Evolutionary conservation across 2,113 vertebrate genomes (phyloP).

Genomic region (Anser brachyrhynchus): DNA sequence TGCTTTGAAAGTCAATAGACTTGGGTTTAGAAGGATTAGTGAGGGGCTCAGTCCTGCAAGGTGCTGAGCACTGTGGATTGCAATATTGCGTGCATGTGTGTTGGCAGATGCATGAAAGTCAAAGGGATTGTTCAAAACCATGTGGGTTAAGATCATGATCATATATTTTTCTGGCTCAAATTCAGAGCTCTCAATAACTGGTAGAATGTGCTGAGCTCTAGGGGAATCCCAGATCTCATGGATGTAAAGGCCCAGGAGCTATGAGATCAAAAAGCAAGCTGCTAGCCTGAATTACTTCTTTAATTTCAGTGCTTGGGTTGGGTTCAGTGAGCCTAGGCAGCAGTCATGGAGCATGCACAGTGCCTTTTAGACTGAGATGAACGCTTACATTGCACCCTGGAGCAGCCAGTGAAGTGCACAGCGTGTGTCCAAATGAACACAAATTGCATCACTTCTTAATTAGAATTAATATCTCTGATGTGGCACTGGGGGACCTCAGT

Average conservation of each 20-base stretch:
- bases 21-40: conserved; percentile 45
- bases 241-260: neutral
- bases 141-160: neutral
- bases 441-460: conserved; percentile 3
- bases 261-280: neutral
- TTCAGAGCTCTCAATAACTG: neutral
- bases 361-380: neutral
- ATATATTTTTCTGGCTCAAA: neutral
- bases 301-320: neutral
- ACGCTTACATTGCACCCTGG: neutral
- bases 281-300: neutral
- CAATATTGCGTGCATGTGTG: neutral
- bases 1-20: conserved; percentile 60
- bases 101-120: neutral
- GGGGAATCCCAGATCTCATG: neutral
- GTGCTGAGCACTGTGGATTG: neutral
- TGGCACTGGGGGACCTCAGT: neutral
- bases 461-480: conserved; percentile 41
- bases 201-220: neutral
- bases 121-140: neutral
- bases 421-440: neutral
- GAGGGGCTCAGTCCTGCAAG: conserved; percentile 7
- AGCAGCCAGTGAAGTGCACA: neutral
- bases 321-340: neutral
- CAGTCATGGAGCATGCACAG: neutral